These are phyloP conservation scores for Emydocephalus ijimae DNA, from an alignment of 2,113 vertebrate genomes.

Conservation along the genomic window DNA sequence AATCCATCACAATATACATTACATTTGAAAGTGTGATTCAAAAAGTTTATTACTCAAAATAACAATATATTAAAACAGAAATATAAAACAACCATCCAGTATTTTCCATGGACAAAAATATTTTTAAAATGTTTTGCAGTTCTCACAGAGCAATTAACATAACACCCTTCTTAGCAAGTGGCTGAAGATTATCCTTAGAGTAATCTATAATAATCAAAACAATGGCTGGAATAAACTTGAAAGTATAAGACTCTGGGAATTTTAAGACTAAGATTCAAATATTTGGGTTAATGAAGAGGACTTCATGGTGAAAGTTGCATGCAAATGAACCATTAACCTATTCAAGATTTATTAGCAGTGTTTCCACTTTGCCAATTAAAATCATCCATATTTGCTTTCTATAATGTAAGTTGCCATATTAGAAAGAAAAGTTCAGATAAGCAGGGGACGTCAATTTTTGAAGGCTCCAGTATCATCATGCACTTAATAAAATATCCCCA, in stretches of 20 bases:
- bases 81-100: not conserved
- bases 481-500: not conserved
- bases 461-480: not conserved
- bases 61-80: not conserved
- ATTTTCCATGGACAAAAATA: not conserved
- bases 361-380: not conserved
- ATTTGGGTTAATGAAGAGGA: not conserved
- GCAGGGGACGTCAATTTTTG: not conserved
- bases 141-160: not conserved
- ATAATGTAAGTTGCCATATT: not conserved
- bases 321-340: not conserved
- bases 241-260: not conserved
- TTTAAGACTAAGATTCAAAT: not conserved
- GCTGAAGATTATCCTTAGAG: not conserved
- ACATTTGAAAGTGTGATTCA: not conserved
- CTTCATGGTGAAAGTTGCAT: not conserved
- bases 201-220: not conserved
- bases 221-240: not conserved
- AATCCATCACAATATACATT: not conserved
- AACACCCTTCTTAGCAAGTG: not conserved
- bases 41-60: not conserved
- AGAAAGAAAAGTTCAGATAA: not conserved
- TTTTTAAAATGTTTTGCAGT: not conserved
- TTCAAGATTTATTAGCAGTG: not conserved
- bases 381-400: not conserved